Evolutionary conservation across 2,888 invertebrate species (phyloP).

Genomic region (Lepidonotus clava): DNA sequence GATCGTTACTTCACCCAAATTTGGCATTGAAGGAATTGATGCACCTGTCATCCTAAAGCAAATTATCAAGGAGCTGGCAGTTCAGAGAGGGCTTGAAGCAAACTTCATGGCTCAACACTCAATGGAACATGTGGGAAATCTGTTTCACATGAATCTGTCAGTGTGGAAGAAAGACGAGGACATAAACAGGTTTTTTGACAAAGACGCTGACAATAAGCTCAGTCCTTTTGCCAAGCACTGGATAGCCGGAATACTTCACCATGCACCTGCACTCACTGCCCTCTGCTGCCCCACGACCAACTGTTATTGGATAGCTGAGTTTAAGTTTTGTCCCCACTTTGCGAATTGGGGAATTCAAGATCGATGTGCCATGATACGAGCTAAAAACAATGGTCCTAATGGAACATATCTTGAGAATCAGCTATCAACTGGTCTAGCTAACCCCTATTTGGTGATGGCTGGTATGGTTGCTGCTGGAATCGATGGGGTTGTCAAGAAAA

Average conservation of each 20-base stretch:
- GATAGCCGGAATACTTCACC: slow-evolving; percentile 64
- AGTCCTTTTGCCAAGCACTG: slow-evolving; percentile 59
- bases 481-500: background rate
- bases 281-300: slow-evolving; percentile 65
- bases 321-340: too few relatives aligned
- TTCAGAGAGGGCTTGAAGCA: background rate
- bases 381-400: slow-evolving; percentile 42
- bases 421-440: slow-evolving; percentile 55
- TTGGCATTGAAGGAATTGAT: slow-evolving; percentile 50
- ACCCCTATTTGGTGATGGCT: slow-evolving; percentile 63
- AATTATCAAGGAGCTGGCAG: slow-evolving; percentile 39
- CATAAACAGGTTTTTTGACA: too few relatives aligned
- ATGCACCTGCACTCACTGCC: slow-evolving; percentile 62
- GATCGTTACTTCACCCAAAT: too few relatives aligned
- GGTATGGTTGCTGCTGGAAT: slow-evolving; percentile 62
- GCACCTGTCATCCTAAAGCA: slow-evolving; percentile 36
- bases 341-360: slow-evolving; percentile 59
- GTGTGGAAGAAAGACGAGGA: too few relatives aligned
- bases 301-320: slow-evolving; percentile 66
- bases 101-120: slow-evolving; percentile 47
- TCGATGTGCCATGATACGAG: slow-evolving; percentile 43
- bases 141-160: too few relatives aligned
- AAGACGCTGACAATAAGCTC: too few relatives aligned
- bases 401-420: slow-evolving; percentile 60
- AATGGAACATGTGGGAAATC: too few relatives aligned